Base-by-base conservation (phyloP, 2,888 invertebrate species). In the Ethmia dodecea region DNA sequence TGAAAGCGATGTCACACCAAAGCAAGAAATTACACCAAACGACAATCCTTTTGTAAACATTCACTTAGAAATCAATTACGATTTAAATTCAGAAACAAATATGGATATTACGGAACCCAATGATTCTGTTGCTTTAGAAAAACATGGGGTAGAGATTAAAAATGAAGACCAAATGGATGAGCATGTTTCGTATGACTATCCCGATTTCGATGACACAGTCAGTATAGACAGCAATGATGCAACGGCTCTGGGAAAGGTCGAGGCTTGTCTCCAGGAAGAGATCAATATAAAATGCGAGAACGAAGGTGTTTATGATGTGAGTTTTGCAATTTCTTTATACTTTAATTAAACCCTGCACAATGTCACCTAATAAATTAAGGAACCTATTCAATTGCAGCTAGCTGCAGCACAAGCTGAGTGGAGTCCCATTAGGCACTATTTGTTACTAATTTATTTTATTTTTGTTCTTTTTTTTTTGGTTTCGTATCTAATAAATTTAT, bases 151-250 rank as follows among this genome's bases (percentile, higher is more conserved):
- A 12, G 48, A 26, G 5, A 26, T 11, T 26, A 26, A 75, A 1
- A 75, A 79, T 38, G 51, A 60, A 28, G 77, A 76, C 44, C 48
- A 36, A 5, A 13, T 42, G 26, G 56, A 55, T 24, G 59, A 67
- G 27, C 26, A 65, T 4, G 61, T 68, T 1, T 52, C 67, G 0
- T 72, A 70, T 55, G 73, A 74, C 34, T 77, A 68, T 49, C 69
- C 74, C 0, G 63, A 55, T 15, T 40, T 34, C 26, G 42, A 43
- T 27, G 42, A 42, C 26, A 24, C 12, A 0, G 38, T 12, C 10
- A 81, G 77, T 37, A 68, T 77, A 52, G 78, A 80, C 15, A 83
- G 81, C 37, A 65, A 66, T 42, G 79, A 81, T 3, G 75, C 73
- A 0, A 49, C 56, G 0, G 83, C 77, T 0, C 45, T 84, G 14